A percentile compares a stretch with the other conserved stretches of the same genome.
phyloP scores from a whole-genome alignment of 1,140 invertebrate species.

The Pristionchus pacificus region DNA sequence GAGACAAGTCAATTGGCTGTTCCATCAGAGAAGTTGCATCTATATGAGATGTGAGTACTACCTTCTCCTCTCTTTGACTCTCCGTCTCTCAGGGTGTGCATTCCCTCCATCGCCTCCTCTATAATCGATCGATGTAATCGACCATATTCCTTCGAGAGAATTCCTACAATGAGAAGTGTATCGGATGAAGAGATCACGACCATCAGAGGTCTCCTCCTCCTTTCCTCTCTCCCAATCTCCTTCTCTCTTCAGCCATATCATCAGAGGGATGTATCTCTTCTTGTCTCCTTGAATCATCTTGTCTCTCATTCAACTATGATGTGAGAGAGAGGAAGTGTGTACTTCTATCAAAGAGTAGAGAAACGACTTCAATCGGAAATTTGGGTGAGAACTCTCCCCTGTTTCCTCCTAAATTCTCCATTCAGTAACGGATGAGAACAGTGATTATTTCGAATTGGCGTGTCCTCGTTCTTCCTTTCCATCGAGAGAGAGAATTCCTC shows the following conservation, averaged over 20 bases:
- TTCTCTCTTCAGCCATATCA: slow-evolving; percentile 1
- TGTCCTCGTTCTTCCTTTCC: slow-evolving; percentile 6
- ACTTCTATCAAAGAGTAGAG: slow-evolving; percentile 5
- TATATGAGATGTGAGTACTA: slow-evolving; percentile 10
- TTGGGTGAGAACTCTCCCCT: not conserved
- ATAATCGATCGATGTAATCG: slow-evolving; percentile 22
- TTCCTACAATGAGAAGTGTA: slow-evolving; percentile 14
- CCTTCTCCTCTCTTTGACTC: not conserved
- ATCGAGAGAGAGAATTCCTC: slow-evolving; percentile 6
- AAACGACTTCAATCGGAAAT: slow-evolving; percentile 1
- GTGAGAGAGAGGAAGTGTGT: slow-evolving; percentile 14
- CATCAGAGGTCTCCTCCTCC: not conserved
- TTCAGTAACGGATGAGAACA: slow-evolving; percentile 20
- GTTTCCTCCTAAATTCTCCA: not conserved
- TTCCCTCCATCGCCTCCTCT: slow-evolving; percentile 11
- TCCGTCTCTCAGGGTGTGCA: not conserved
- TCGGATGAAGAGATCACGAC: slow-evolving; percentile 1
- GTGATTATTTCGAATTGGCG: slow-evolving; percentile 20
- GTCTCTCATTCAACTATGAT: slow-evolving; percentile 24
- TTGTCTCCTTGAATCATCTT: not conserved
- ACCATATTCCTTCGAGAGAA: slow-evolving; percentile 24
- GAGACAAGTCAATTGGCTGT: slow-evolving; percentile 24
- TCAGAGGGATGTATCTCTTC: slow-evolving; percentile 20
- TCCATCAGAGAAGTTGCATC: slow-evolving; percentile 19
- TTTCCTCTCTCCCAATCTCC: no score